phyloP scores from a whole-genome alignment of 2,888 invertebrate species.

The Drosophila colorata region DNA sequence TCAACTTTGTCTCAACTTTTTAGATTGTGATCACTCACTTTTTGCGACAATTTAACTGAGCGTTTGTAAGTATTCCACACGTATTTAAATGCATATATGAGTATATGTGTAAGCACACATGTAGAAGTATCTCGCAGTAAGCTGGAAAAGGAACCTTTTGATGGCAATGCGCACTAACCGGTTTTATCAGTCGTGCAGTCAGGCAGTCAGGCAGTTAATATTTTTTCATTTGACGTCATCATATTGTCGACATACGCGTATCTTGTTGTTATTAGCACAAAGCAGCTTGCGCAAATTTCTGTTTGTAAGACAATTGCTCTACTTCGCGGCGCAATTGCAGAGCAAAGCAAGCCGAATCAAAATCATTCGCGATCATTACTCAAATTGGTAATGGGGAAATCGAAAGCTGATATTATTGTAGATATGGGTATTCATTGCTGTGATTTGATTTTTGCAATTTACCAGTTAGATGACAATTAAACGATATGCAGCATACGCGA shows the following conservation, averaged over 20 bases:
- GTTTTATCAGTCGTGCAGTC: conserved; percentile 53
- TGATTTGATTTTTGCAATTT: conserved; percentile 46
- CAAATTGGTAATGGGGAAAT: conserved; percentile 58
- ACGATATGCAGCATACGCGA: conserved; percentile 28
- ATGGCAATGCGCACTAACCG: conserved; percentile 62
- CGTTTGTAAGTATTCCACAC: conserved; percentile 32
- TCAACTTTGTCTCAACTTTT: conserved; percentile 66
- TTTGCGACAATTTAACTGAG: conserved; percentile 49
- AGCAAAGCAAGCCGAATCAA: conserved; percentile 18
- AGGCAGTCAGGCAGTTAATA: conserved; percentile 24
- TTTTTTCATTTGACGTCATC: conserved; percentile 53
- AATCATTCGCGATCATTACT: conserved; percentile 15
- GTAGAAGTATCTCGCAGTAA: conserved; percentile 10
- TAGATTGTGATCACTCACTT: conserved; percentile 56
- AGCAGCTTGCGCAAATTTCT: conserved; percentile 24
- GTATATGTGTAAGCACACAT: neutral
- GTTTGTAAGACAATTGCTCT: conserved; percentile 39
- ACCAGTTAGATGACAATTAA: conserved; percentile 59
- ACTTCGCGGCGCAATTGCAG: conserved; percentile 53
- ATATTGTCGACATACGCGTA: conserved; percentile 25
- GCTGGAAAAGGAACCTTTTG: conserved; percentile 36
- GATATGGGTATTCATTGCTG: neutral
- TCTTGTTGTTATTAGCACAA: conserved; percentile 17
- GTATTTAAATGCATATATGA: conserved; percentile 15
- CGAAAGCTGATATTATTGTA: conserved; percentile 34